Conservation (phyloP, 1,140 invertebrate species). For the Aporrectodea caliginosa region DNA sequence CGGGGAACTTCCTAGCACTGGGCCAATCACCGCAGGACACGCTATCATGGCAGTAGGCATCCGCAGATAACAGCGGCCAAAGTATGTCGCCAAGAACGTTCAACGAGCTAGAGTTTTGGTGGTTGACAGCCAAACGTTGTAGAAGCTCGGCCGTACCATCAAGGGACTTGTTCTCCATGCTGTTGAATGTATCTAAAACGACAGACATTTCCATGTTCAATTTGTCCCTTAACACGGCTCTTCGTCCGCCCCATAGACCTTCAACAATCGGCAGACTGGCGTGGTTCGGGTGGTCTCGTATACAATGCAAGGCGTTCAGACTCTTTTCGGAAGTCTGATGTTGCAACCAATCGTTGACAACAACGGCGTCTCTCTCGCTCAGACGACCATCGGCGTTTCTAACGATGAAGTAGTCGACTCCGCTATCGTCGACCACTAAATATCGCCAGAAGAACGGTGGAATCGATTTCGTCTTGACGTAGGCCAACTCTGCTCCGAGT, state of each 20-base stretch:
- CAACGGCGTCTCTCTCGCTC: slow-evolving; percentile 40
- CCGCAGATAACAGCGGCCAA: slow-evolving; percentile 19
- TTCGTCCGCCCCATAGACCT: slow-evolving; percentile 12
- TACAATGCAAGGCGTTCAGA: slow-evolving; percentile 41
- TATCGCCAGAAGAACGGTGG: slow-evolving; percentile 41
- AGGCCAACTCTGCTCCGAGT: slow-evolving; percentile 7
- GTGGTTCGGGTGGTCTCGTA: slow-evolving; percentile 43
- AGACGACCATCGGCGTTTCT: slow-evolving; percentile 43
- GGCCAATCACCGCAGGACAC: neutral
- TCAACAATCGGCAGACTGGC: neutral
- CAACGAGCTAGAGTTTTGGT: neutral
- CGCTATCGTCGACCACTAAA: slow-evolving; percentile 42
- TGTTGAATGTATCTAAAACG: neutral
- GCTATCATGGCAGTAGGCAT: slow-evolving; percentile 16
- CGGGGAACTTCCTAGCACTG: slow-evolving; percentile 15
- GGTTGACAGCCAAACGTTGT: too few relatives aligned
- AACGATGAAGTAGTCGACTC: slow-evolving; percentile 44
- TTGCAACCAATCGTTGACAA: slow-evolving; percentile 40
- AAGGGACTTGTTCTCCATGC: neutral
- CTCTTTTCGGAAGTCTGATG: slow-evolving; percentile 7
- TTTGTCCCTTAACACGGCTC: neutral
- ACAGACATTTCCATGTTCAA: neutral
- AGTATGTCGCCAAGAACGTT: neutral
- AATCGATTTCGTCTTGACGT: neutral
- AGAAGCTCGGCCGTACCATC: neutral